These are phyloP conservation scores for Ditylenchus weischeri DNA, from an alignment of 2,888 invertebrate species.

Conservation along the genomic window DNA sequence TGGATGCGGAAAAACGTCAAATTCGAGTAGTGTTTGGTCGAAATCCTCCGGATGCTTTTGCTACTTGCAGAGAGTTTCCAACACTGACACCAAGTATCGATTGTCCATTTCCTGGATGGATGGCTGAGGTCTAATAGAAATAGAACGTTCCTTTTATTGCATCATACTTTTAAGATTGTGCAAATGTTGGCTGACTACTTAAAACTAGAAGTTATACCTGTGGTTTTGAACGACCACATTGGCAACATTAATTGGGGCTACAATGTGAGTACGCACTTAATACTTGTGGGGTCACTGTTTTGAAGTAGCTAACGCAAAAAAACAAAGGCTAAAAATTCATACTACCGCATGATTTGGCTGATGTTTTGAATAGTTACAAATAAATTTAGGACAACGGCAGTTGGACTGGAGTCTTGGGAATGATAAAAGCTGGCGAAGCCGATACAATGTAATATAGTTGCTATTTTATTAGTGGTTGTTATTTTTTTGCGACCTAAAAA, in stretches of 20 bases:
- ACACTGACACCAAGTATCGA: conserved; percentile 36
- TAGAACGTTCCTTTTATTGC: not conserved
- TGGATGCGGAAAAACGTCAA: not conserved
- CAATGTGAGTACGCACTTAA: conserved; percentile 8
- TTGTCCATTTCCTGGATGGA: conserved; percentile 49
- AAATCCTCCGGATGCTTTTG: conserved; percentile 48
- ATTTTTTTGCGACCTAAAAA: too few relatives aligned
- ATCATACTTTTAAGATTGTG: conserved; percentile 22
- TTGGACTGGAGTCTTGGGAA: conserved; percentile 32
- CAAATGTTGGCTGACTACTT: conserved; percentile 33
- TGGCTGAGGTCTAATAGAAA: conserved; percentile 33
- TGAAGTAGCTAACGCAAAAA: too few relatives aligned
- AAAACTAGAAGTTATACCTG: conserved; percentile 27
- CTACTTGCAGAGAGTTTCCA: conserved; percentile 42
- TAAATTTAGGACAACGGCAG: conserved; percentile 16
- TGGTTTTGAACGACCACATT: conserved; percentile 26
- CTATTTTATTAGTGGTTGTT: too few relatives aligned
- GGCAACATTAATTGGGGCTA: conserved; percentile 34
- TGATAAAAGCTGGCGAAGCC: conserved; percentile 27
- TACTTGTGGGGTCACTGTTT: too few relatives aligned
- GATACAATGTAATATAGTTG: conserved; percentile 16
- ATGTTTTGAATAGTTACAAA: conserved; percentile 4
- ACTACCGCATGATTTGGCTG: conserved; percentile 4
- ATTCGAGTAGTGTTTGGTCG: conserved; percentile 42
- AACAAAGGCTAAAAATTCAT: not conserved